Base-by-base conservation (phyloP, 2,797 vertebrate species). In the Benthosema pterotum region DNA sequence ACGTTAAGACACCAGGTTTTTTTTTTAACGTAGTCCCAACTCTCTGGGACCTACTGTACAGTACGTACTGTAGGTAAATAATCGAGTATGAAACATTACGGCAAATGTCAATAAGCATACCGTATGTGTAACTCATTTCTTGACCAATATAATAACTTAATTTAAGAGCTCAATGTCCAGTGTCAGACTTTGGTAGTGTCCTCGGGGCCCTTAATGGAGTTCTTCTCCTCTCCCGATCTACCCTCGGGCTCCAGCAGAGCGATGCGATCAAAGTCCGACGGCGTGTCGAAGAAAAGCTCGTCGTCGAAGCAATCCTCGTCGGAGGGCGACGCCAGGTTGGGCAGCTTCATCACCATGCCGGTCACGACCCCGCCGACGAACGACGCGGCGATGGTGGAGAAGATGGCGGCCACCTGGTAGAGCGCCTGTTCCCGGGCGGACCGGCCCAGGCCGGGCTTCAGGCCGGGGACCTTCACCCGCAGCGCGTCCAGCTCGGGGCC, bases 251-350 rank as follows among this genome's bases (percentile, higher is more conserved):
- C 72, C 11, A 63, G 1, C 1, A 42, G 15, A 3, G 56, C 19
- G 4, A 8, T 0, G 2, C 38, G 57, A 1, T 72, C 22, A 69
- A 84, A 88, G 53, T 91, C 82, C 1, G 78, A 75, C 0, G 88
- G 90, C 50, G 85, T n/a, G 28, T 91, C 84, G 38, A 95, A 94
- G 74, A 94, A 92, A 18, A 90, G 25, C 0, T 83, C 78, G 12
- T 94, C 93, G 0, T 94, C 87, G 1, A 93, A 94, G 77, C 92
- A 94, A 62, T 84, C 79, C 2, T 58, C 49, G 19, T 93, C 80
- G 0, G 90, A 64, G 0, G 88, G 93, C 1, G 28, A 84, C 0
- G 89, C 85, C 79, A 94, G 70, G 67, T 78, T 87, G 15, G 90
- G 83, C 52, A 93, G 42, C 9, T 83, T 91, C 62, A 95, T 67